phyloP scores from a whole-genome alignment of 2,113 vertebrate species.

The Camelus dromedarius region DNA sequence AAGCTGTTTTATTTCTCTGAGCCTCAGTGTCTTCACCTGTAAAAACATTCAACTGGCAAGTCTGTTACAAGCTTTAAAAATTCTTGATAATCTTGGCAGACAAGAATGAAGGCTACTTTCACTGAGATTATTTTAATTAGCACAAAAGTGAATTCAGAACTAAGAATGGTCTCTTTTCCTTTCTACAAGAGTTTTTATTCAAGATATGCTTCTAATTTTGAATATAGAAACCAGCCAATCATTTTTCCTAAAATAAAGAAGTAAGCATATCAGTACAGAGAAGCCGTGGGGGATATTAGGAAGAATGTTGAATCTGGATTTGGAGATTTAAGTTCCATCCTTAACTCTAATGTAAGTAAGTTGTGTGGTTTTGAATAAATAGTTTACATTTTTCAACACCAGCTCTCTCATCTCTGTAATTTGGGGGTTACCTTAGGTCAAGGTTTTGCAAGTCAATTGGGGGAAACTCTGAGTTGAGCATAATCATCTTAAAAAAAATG shows the following conservation, averaged over 20 bases:
- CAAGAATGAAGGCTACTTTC: background rate
- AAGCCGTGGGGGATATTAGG: background rate
- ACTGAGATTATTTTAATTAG: background rate
- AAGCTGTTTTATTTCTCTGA: slow-evolving; percentile 30
- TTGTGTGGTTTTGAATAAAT: background rate
- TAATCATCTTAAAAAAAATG: background rate
- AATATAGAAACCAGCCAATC: background rate
- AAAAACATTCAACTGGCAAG: background rate
- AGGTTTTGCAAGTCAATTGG: background rate
- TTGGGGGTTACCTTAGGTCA: background rate
- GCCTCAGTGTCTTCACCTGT: background rate
- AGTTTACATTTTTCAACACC: background rate
- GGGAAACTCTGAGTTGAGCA: background rate
- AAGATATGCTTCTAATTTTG: background rate
- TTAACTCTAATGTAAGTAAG: background rate
- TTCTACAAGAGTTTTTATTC: slow-evolving; percentile 19
- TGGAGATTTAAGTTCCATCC: background rate
- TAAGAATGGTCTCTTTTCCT: background rate
- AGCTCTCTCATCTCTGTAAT: background rate
- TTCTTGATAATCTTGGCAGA: background rate
- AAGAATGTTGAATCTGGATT: background rate
- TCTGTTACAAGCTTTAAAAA: slow-evolving; percentile 30
- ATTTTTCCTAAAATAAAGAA: background rate
- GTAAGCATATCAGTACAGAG: background rate
- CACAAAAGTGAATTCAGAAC: slow-evolving; percentile 14